These are phyloP conservation scores for Ommatoiulus sabulosus DNA, from an alignment of 2,888 invertebrate species.

Conservation along the genomic window DNA sequence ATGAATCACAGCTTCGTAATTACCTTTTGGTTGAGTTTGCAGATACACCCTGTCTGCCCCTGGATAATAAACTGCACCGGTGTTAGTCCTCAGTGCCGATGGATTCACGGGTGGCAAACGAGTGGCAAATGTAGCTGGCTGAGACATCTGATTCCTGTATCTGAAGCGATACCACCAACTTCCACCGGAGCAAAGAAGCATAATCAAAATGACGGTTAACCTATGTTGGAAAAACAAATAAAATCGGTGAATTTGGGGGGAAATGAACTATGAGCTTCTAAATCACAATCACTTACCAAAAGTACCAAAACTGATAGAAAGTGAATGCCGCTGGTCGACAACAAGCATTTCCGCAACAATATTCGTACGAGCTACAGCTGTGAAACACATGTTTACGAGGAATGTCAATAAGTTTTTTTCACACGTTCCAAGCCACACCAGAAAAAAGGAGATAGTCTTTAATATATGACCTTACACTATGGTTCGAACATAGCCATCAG, in stretches of 20 bases:
- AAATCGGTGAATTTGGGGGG: background rate
- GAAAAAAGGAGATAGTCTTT: background rate
- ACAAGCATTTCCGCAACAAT: slow-evolving; percentile 72
- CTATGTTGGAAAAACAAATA: slow-evolving; percentile 63
- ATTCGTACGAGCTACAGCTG: slow-evolving; percentile 67
- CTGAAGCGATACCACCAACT: slow-evolving; percentile 72
- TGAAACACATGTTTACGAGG: background rate
- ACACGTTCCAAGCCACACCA: background rate
- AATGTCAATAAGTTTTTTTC: background rate
- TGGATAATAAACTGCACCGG: slow-evolving; percentile 58
- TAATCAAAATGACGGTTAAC: slow-evolving; percentile 72
- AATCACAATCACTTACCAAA: slow-evolving; percentile 71
- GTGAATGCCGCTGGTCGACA: slow-evolving; percentile 71
- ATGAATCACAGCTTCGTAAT: too few species aligned
- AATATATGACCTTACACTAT: slow-evolving; percentile 50
- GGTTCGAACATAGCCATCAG: slow-evolving; percentile 50
- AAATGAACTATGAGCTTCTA: background rate
- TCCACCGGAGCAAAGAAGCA: slow-evolving; percentile 72
- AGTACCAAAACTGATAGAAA: slow-evolving; percentile 73
- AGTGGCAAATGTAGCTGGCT: slow-evolving; percentile 18
- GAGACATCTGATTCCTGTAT: slow-evolving; percentile 55
- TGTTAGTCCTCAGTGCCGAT: slow-evolving; percentile 18
- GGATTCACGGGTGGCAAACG: background rate
- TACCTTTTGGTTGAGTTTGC: slow-evolving; percentile 55
- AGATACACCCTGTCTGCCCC: slow-evolving; percentile 57